Base-by-base conservation (phyloP, 2,113 vertebrate genomes). In the Paedocypris sp. region DNA sequence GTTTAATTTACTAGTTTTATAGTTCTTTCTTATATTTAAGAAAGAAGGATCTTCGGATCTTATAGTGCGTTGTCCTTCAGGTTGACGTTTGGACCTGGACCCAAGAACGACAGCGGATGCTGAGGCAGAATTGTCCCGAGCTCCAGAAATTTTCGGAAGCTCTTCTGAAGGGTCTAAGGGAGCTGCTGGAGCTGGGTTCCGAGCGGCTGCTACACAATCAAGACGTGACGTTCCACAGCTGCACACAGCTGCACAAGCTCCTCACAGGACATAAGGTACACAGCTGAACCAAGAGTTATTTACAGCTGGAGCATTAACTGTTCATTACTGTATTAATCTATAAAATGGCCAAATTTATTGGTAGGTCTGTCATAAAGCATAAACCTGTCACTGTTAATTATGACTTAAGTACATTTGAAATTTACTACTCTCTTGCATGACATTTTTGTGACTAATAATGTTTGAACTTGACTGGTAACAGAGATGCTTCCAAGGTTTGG, bases 191-290 rank as follows among this genome's bases (percentile, higher is more conserved):
- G 39, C 74, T 87, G 46, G 85, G 38, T 69, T 60, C 76, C 41
- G 78, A 84, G 79, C 65, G 90, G 75, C 52, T 75, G 78, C 71
- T 72, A 63, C 36, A 62, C 54, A 76, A 63, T 60, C 74, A 70
- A 74, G 76, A 7, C 69, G 75, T 2, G 58, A 76, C 11, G 11
- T 59, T 75, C 6, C 86, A 75, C 72, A 90, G 70, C 70, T 83
- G 69, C 73, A 62, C 29, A 45, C 78, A 84, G 63, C 78, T 94
- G 51, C 81, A 84, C 41, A 76, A 70, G 20, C 63, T 78, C 15
- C 71, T 93, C 74, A 71, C 79, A 67, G 84, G 82, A 70, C 82
- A 87, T 58, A 81, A 90, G 89, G 93, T 97, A 64, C 46, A 59
- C 45, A 22, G 10, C 10, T 43, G 53, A 25, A 1, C 13, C 19